Percentiles rank a stretch among this genome's conserved stretches.
Evolutionary conservation across 2,113 vertebrate species (phyloP).

Genomic region (Trachemys scripta): DNA sequence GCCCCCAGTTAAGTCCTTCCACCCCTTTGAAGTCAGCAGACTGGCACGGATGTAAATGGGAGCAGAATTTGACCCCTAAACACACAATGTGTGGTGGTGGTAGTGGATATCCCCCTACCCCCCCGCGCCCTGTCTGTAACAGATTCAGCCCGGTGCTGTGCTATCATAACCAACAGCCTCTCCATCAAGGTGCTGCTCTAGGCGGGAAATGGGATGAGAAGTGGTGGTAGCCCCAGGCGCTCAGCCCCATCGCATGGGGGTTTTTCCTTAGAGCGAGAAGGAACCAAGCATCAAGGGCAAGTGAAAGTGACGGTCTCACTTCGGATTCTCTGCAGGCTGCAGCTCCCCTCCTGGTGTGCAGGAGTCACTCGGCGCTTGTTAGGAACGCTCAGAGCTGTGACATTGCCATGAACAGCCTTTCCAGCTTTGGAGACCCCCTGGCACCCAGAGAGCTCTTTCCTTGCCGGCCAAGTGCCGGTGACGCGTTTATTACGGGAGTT

Average conservation of each 20-base stretch:
- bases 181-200: not conserved
- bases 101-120: not conserved
- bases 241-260: not conserved
- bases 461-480: slow-evolving; percentile 64
- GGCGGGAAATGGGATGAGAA: accelerated
- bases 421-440: not conserved
- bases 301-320: not conserved
- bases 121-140: not conserved
- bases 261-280: too few relatives aligned
- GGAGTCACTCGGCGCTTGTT: not conserved
- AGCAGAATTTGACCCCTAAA: not conserved
- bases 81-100: too few relatives aligned
- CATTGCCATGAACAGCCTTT: not conserved
- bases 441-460: slow-evolving; percentile 35
- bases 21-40: slow-evolving; percentile 53
- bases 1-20: slow-evolving; percentile 38
- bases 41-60: slow-evolving; percentile 1
- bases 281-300: not conserved
- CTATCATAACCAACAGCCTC: accelerated
- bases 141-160: not conserved
- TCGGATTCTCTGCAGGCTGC: accelerated
- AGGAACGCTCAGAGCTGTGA: not conserved
- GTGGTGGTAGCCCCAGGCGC: accelerated
- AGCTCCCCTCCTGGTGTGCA: not conserved
- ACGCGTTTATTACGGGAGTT: slow-evolving; percentile 61